phyloP scores from a whole-genome alignment of 2,797 vertebrate genomes.

The Rallus crepitans region DNA sequence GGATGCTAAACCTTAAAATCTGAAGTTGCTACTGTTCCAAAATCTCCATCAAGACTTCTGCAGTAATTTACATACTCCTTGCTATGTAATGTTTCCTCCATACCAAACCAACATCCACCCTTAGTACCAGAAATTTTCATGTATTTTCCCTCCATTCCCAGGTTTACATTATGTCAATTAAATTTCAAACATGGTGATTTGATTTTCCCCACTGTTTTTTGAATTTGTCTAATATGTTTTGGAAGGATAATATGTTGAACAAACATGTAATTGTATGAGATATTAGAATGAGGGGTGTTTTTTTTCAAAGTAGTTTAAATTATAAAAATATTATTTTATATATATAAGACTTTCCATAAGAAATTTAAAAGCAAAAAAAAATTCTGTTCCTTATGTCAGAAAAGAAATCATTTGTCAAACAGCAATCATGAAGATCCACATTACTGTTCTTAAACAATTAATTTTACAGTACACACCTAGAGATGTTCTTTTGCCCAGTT shows the following conservation, averaged over 20 bases:
- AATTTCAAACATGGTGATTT: background rate
- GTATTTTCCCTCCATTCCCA: background rate
- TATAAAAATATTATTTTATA: background rate
- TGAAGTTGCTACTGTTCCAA: background rate
- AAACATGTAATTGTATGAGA: background rate
- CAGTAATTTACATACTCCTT: background rate
- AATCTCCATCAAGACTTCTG: background rate
- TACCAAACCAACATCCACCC: background rate
- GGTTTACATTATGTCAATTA: background rate
- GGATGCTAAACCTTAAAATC: background rate
- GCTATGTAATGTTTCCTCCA: background rate
- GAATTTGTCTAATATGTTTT: background rate
- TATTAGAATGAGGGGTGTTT: background rate
- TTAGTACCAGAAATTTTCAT: background rate
- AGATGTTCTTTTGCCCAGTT: background rate
- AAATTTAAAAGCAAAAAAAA: background rate
- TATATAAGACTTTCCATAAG: background rate
- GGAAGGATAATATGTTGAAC: background rate
- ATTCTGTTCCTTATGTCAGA: background rate
- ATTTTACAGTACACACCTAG: background rate
- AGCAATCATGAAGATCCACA: background rate
- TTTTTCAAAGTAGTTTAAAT: background rate
- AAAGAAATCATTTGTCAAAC: background rate
- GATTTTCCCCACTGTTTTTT: background rate
- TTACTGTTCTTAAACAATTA: background rate